A percentile compares a stretch with the other conserved stretches of the same genome.
phyloP scores from a whole-genome alignment of 2,888 invertebrate species.

The Frankliniella fusca region DNA sequence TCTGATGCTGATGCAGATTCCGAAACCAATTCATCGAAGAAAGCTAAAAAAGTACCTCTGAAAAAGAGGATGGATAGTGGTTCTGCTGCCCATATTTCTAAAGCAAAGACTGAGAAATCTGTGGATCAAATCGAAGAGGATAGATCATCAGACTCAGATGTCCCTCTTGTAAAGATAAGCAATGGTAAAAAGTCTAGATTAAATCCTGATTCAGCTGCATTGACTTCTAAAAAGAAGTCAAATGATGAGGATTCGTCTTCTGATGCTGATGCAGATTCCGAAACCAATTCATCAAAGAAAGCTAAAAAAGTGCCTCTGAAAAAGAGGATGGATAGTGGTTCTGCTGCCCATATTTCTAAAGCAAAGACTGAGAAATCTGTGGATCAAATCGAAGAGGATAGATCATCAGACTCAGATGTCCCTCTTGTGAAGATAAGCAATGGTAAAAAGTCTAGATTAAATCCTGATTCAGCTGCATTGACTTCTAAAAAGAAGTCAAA shows the following conservation, averaged over 20 bases:
- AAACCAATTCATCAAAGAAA: background rate
- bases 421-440: background rate
- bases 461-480: background rate
- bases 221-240: no score
- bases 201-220: no score
- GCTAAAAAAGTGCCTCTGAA: background rate
- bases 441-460: background rate
- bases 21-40: background rate
- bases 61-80: background rate
- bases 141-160: background rate
- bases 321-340: background rate
- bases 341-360: background rate
- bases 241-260: background rate
- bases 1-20: background rate
- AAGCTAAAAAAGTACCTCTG: background rate
- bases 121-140: background rate
- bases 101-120: background rate
- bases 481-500: background rate
- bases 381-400: background rate
- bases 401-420: background rate
- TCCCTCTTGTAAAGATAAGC: background rate
- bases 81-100: background rate
- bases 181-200: no score
- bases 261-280: background rate
- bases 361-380: background rate